A percentile compares a stretch with the other conserved stretches of the same genome.
Conservation (phyloP, 2,113 vertebrate species). For the Myodes glareolus region DNA sequence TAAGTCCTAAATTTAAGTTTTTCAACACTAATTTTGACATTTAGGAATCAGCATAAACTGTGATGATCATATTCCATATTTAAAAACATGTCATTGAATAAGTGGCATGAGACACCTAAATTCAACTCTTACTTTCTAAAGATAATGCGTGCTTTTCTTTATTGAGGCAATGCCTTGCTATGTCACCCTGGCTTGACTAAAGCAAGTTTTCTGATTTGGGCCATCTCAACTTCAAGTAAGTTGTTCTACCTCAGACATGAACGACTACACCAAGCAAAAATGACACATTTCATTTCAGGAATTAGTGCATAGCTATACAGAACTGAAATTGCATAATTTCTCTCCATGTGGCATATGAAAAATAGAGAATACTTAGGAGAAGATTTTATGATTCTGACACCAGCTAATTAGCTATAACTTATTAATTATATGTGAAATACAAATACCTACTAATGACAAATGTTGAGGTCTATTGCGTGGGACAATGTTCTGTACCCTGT, state of each 20-base stretch:
- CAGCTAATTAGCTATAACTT: background rate
- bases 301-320: background rate
- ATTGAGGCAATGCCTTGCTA: background rate
- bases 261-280: background rate
- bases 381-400: background rate
- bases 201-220: background rate
- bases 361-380: background rate
- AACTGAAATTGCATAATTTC: background rate
- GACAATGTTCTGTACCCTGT: too few species aligned
- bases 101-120: background rate
- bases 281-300: background rate
- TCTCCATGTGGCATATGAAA: background rate
- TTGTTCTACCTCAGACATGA: background rate
- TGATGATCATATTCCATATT: background rate
- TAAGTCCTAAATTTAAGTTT: background rate
- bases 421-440: background rate
- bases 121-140: background rate
- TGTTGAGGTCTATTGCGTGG: background rate
- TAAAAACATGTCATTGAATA: background rate
- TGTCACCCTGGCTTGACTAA: background rate
- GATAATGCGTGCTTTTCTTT: background rate
- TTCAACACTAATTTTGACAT: background rate
- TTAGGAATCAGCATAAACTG: background rate
- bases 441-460: background rate
- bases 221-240: too few species aligned